A percentile compares a stretch with the other conserved stretches of the same genome.
These are phyloP conservation scores for Beris chalybata DNA, from an alignment of 2,888 invertebrate genomes.

Conservation along the genomic window DNA sequence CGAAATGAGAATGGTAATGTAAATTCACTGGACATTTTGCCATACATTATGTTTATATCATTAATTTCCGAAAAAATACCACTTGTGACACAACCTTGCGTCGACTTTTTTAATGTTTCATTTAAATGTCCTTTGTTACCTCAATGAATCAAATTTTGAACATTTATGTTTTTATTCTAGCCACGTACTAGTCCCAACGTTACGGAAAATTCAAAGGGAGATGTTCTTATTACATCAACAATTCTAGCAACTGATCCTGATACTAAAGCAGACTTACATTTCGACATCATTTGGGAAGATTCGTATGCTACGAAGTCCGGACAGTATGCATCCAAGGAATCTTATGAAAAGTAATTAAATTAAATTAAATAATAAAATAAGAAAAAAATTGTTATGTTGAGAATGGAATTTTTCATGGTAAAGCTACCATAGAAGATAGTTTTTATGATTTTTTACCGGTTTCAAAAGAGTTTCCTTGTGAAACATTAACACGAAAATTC, in stretches of 20 bases:
- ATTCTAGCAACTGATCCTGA: conserved; percentile 64
- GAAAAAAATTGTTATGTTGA: too few species aligned
- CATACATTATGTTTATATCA: too few species aligned
- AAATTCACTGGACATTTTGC: neutral
- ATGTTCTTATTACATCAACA: conserved; percentile 53
- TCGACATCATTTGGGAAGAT: conserved; percentile 63
- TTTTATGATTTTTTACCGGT: too few species aligned
- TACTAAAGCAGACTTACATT: conserved; percentile 60
- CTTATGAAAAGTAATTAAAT: conserved; percentile 38
- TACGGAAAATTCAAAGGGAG: conserved; percentile 60
- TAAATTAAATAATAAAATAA: neutral
- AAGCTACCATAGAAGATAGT: too few species aligned
- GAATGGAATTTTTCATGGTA: too few species aligned
- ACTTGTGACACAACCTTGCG: too few species aligned
- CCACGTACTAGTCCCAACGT: conserved; percentile 59
- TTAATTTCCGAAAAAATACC: too few species aligned
- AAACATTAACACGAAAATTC: too few species aligned
- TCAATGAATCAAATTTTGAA: too few species aligned
- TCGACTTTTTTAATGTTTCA: too few species aligned
- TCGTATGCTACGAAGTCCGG: conserved; percentile 65
- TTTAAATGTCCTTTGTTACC: too few species aligned
- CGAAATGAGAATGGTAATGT: conserved; percentile 62
- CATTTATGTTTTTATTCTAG: conserved; percentile 45
- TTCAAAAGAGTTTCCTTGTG: too few species aligned
- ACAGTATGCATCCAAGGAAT: conserved; percentile 38